Evolutionary conservation across 2,797 vertebrate genomes (phyloP), one percentile per base, ranked within the genome.

Genomic region (Acomys russatus): DNA sequence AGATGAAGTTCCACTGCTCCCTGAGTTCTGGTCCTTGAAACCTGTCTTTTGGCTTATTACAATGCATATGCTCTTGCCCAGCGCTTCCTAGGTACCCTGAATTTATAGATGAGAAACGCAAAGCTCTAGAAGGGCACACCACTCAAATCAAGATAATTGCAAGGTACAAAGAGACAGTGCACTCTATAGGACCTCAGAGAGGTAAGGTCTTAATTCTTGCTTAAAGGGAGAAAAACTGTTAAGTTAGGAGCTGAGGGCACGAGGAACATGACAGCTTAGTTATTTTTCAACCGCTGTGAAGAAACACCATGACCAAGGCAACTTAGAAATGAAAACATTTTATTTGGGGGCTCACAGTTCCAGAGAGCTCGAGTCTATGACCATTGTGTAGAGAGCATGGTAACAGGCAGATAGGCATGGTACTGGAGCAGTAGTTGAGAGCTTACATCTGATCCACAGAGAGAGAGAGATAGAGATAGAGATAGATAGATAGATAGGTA

Each of bases 121-220:
- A 6, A 74, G 66, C 2, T 93, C n/a, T 51, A 9, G 35, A 66
- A 63, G 28, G 0, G 0, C 30, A 54, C 12, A 56, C 3, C 33
- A 68, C 35, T 38, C 87, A 30, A 66, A 83, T 6, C 51, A 44
- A 59, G 63, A 68, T 49, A 38, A 77, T 68, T 33, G 28, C 2
- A 14, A 70, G 73, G 59, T 35, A 63, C 25, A 71, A 20, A 71
- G 38, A 82, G 73, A 56, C 9, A 59, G 28, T 61, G 30, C 1
- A 7, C 49, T 92, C 71, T 71, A 25, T 70, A 63, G 80, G 61
- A 71, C 3, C 89, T 91, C 54, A 68, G 76, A 86, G 51, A 80
- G 77, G n/a, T 56, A 82, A 95, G 22, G 12, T 54, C 56, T 86
- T 83, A n/a, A 51, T 88, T 89, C 17, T 95, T 94, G 8, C n/a